Percentiles rank a stretch among this genome's conserved stretches.
phyloP scores from a whole-genome alignment of 2,797 vertebrate species.

The Eleutherodactylus coqui region DNA sequence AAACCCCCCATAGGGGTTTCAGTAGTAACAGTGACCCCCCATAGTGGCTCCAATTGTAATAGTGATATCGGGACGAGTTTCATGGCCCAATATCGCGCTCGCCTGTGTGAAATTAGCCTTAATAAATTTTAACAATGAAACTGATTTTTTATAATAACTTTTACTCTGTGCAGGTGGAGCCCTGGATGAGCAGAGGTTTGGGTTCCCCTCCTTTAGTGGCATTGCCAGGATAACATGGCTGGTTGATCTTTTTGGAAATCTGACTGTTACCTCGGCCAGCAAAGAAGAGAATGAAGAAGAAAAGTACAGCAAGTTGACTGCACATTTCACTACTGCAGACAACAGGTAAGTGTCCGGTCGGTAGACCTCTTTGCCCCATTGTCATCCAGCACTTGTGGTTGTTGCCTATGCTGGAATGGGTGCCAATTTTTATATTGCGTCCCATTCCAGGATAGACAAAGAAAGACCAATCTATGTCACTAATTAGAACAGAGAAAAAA shows the following conservation, averaged over 20 bases:
- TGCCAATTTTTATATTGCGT: too few relatives aligned
- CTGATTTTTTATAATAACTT: background rate
- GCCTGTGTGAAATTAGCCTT: too few relatives aligned
- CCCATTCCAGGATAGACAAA: too few relatives aligned
- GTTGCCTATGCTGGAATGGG: background rate
- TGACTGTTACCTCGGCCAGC: constrained; percentile 81
- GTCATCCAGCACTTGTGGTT: background rate
- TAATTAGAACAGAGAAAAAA: too few relatives aligned
- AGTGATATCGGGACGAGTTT: too few relatives aligned
- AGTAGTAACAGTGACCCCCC: too few relatives aligned
- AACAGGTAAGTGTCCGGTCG: constrained; percentile 78
- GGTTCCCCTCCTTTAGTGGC: constrained; percentile 88
- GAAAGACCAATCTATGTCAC: too few relatives aligned
- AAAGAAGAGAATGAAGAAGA: constrained; percentile 77
- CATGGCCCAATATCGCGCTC: too few relatives aligned
- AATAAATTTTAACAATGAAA: background rate
- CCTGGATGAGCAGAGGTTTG: constrained; percentile 79
- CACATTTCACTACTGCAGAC: constrained; percentile 79
- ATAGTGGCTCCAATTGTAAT: too few relatives aligned
- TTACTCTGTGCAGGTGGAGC: constrained; percentile 76
- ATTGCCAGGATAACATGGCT: constrained; percentile 91
- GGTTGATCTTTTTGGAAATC: constrained; percentile 90
- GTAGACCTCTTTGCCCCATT: background rate
- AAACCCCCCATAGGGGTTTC: too few relatives aligned
- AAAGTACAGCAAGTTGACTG: constrained; percentile 85